A percentile compares a stretch with the other conserved stretches of the same genome.
phyloP scores from a whole-genome alignment of 2,797 vertebrate genomes.

The Protonibea diacanthus region DNA sequence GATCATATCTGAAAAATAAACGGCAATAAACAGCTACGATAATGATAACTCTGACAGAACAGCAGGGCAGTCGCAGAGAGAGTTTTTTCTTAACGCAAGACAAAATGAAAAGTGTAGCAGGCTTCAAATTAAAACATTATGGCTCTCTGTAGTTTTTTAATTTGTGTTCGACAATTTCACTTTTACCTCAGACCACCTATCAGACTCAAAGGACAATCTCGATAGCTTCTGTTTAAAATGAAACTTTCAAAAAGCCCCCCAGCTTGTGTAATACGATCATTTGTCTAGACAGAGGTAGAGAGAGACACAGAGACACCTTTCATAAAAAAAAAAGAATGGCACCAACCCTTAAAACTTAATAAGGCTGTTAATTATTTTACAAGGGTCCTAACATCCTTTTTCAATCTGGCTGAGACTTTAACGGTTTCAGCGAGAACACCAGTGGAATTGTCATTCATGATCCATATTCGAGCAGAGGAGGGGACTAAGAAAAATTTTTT shows the following conservation, averaged over 20 bases:
- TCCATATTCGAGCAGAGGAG: slow-evolving; percentile 43
- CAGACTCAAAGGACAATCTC: slow-evolving; percentile 40
- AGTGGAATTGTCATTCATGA: slow-evolving; percentile 47
- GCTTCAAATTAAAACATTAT: background rate
- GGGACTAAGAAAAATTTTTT: slow-evolving; percentile 8
- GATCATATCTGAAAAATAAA: slow-evolving; percentile 13
- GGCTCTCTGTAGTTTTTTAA: slow-evolving; percentile 14
- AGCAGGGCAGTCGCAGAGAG: background rate
- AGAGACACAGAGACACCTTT: slow-evolving; percentile 56
- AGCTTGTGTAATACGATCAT: slow-evolving; percentile 56
- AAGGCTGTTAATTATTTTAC: slow-evolving; percentile 80
- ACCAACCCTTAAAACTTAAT: slow-evolving; percentile 71
- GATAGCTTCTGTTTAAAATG: slow-evolving; percentile 54
- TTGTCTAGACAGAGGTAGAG: slow-evolving; percentile 56
- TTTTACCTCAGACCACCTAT: slow-evolving; percentile 39
- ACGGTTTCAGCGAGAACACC: slow-evolving; percentile 56
- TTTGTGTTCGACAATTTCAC: slow-evolving; percentile 31
- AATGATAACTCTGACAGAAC: background rate
- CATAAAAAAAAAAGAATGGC: slow-evolving; percentile 30
- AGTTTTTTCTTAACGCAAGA: background rate
- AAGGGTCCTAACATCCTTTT: slow-evolving; percentile 68
- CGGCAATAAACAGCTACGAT: slow-evolving; percentile 14
- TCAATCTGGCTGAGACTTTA: slow-evolving; percentile 65
- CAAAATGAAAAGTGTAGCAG: background rate
- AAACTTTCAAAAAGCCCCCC: slow-evolving; percentile 57